Evolutionary conservation across 2,797 vertebrate genomes (phyloP).

Genomic region (Manis javanica): DNA sequence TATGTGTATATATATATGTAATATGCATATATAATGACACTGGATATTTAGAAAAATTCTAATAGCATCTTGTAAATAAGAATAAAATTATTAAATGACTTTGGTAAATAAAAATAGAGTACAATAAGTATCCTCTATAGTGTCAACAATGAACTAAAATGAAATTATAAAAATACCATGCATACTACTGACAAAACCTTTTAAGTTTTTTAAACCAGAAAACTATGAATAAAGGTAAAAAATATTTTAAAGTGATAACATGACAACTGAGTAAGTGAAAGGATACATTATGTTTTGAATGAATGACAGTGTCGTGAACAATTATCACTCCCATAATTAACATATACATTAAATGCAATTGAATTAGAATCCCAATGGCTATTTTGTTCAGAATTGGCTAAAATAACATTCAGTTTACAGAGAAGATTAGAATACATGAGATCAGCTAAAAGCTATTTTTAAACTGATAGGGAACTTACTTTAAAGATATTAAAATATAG

Average conservation of each 20-base stretch:
- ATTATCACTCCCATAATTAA: background rate
- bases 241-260: background rate
- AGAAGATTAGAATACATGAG: background rate
- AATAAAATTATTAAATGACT: background rate
- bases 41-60: background rate
- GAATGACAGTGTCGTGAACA: background rate
- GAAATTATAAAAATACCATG: background rate
- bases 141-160: background rate
- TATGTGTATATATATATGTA: background rate
- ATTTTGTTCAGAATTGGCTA: background rate
- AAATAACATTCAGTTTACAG: background rate
- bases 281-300: background rate
- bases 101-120: background rate
- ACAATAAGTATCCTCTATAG: background rate
- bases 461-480: background rate
- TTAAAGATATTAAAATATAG: background rate
- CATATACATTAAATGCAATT: background rate
- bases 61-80: background rate
- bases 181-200: background rate
- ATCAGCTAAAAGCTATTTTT: background rate
- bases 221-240: background rate
- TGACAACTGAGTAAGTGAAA: background rate
- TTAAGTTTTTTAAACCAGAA: background rate
- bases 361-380: background rate
- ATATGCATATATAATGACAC: background rate